Conservation (phyloP, 2,888 invertebrate species). For the Onthophagus sagittarius region DNA sequence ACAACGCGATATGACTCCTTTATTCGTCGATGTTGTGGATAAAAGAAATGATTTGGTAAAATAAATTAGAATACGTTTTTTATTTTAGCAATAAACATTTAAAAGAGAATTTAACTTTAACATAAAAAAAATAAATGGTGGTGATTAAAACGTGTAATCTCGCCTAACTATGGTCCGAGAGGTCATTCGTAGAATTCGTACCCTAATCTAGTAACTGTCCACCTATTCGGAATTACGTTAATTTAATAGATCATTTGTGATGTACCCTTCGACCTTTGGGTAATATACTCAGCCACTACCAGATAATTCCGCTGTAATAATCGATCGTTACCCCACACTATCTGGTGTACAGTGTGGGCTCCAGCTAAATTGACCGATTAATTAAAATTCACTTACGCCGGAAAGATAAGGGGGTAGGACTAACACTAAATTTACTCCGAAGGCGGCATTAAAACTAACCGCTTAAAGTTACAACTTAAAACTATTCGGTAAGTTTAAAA, state of each 20-base stretch:
- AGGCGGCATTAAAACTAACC: neutral
- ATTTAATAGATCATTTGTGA: neutral
- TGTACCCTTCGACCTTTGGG: neutral
- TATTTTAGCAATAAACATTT: no score
- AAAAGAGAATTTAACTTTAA: neutral
- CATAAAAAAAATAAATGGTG: neutral
- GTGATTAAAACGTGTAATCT: neutral
- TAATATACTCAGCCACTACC: neutral
- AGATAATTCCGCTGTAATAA: neutral
- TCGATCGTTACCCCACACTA: neutral
- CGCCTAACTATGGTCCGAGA: neutral
- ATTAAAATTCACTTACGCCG: neutral
- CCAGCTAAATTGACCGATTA: neutral
- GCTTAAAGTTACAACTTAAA: neutral
- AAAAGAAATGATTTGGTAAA: neutral
- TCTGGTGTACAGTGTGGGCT: neutral
- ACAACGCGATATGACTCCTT: neutral
- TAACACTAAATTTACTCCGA: neutral
- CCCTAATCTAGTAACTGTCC: neutral
- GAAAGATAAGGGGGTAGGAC: neutral
- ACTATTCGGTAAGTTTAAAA: neutral
- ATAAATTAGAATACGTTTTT: no score
- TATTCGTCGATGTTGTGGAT: neutral
- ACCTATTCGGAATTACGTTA: neutral
- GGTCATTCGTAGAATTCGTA: neutral